Evolutionary conservation across 2,888 invertebrate genomes (phyloP), one percentile per base, ranked within the genome.

Genomic region (Ametastegia equiseti): DNA sequence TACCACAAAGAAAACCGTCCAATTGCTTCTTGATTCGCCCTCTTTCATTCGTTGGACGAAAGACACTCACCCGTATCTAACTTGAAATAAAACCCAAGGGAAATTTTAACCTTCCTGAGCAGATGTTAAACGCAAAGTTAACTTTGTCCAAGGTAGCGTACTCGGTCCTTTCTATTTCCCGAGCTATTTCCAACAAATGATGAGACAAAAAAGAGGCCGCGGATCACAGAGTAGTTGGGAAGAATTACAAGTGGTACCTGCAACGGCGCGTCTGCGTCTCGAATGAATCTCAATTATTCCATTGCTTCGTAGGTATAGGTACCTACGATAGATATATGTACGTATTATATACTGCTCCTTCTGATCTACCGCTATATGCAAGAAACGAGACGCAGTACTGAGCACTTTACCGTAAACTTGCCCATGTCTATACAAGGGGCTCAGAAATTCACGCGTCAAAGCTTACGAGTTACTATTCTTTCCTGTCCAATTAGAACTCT

Each of bases 221-320:
- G 50, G 65, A 81, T 81, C 63, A 47, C 42, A 33, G 36, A 77
- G 71, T 57, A 73, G 57, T 57, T 86, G 88, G 89, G 90, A 90
- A 89, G 90, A 91, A 91, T 91, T 90, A 90, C 91, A 91, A 91
- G 90, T 89, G 89, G 88, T 86, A 88, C 87, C 78, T n/a, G n/a
- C n/a, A n/a, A 60, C 60, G 27, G 86, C 86, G 85, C 84, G 86
- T 85, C 90, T 42, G 89, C 89, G 89, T 89, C 88, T 84, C 88
- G 88, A 78, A 91, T 91, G 91, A 90, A 90, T 91, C 88, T 88
- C 86, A 88, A 90, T 91, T 90, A 91, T 91, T 90, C 89, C 86
- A 86, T 84, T 84, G 81, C 83, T 81, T 63, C 80, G 81, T n/a
- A 54, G 19, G 54, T 54, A 67, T 30, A 27, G 9, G n/a, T 23